These are phyloP conservation scores for Phymorhynchus buccinoides DNA, from an alignment of 1,140 invertebrate genomes.

Conservation along the genomic window DNA sequence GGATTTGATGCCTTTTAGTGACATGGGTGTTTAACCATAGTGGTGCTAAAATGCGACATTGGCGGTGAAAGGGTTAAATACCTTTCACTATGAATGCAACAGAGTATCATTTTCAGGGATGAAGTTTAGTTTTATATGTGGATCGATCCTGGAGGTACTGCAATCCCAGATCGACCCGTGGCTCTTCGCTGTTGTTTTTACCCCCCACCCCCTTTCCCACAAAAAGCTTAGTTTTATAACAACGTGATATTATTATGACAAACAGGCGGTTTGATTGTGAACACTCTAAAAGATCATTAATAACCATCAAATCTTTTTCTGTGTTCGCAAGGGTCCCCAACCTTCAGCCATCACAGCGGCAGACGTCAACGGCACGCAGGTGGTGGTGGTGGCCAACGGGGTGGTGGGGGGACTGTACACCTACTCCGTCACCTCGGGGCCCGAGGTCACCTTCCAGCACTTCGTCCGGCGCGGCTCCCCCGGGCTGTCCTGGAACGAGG, in stretches of 20 bases:
- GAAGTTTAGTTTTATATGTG: no score
- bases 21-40: no score
- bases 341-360: conserved; percentile 35
- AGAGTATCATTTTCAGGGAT: no score
- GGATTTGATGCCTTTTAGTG: no score
- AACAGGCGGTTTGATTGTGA: background rate
- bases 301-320: background rate
- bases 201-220: background rate
- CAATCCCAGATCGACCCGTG: no score
- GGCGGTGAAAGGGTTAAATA: no score
- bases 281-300: no score
- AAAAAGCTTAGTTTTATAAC: background rate
- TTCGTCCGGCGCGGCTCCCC: conserved; percentile 14
- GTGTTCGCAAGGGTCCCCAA: conserved; percentile 25
- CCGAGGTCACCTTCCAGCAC: conserved; percentile 23
- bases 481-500: conserved; percentile 33
- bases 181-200: no score
- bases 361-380: background rate
- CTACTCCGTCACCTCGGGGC: conserved; percentile 25
- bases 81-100: no score
- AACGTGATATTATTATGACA: background rate
- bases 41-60: no score
- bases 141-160: no score
- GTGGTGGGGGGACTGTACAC: conserved; percentile 36
- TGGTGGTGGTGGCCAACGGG: conserved; percentile 41